These are phyloP conservation scores for Coenonympha glycerion DNA, from an alignment of 2,888 invertebrate species.

Conservation along the genomic window DNA sequence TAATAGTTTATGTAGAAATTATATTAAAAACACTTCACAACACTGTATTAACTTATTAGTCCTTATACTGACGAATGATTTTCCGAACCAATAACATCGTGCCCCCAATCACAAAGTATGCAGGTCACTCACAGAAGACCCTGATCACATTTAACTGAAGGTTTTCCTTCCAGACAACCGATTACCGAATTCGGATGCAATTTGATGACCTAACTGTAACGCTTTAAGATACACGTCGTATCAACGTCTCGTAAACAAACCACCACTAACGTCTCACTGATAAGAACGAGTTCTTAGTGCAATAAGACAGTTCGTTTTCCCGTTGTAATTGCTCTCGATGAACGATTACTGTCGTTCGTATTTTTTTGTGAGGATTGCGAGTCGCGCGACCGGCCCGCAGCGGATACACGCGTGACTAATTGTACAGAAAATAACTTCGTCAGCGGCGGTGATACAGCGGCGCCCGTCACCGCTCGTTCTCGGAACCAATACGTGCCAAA, in stretches of 20 bases:
- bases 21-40: background rate
- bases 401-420: constrained; percentile 75
- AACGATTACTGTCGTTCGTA: constrained; percentile 22
- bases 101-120: background rate
- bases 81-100: background rate
- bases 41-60: background rate
- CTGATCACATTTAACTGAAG: constrained; percentile 11
- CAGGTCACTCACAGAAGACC: constrained; percentile 17
- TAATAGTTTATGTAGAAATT: background rate
- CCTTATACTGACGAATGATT: background rate
- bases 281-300: constrained; percentile 13
- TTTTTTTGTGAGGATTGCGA: constrained; percentile 26
- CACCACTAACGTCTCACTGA: constrained; percentile 9
- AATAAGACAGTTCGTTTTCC: constrained; percentile 5
- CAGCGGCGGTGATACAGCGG: constrained; percentile 67
- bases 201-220: background rate
- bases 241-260: background rate
- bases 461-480: constrained; percentile 66
- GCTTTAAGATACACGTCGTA: background rate
- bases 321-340: constrained; percentile 25
- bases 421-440: constrained; percentile 74
- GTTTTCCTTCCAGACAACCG: constrained; percentile 7
- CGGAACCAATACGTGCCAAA: constrained; percentile 51
- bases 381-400: constrained; percentile 51
- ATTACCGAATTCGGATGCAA: background rate